phyloP scores from a whole-genome alignment of 2,113 vertebrate species.

The Plecotus auritus region DNA sequence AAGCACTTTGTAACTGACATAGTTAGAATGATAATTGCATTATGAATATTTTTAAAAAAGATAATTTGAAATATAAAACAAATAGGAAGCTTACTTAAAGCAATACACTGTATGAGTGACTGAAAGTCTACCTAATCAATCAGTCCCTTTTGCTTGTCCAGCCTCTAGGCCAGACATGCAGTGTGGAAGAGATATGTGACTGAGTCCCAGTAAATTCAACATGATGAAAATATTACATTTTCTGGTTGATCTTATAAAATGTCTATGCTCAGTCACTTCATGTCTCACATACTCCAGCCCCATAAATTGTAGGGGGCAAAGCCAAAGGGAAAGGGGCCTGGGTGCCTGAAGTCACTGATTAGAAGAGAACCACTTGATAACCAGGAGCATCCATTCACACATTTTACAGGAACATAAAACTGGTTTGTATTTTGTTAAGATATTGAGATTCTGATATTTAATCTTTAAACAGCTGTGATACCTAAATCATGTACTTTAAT shows the following conservation, averaged over 20 bases:
- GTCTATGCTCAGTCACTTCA: background rate
- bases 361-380: background rate
- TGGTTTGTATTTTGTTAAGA: background rate
- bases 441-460: background rate
- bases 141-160: background rate
- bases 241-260: background rate
- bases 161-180: background rate
- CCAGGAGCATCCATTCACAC: background rate
- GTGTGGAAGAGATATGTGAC: background rate
- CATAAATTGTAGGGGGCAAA: background rate
- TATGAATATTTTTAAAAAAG: background rate
- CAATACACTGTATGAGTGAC: background rate
- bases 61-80: background rate
- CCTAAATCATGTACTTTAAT: background rate
- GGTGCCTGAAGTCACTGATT: background rate
- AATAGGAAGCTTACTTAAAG: background rate
- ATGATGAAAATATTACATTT: background rate
- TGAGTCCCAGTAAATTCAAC: background rate
- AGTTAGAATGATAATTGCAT: background rate
- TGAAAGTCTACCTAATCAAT: background rate
- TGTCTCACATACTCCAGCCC: background rate
- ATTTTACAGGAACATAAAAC: background rate
- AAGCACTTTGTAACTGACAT: background rate
- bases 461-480: background rate
- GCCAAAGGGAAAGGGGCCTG: background rate